Evolutionary conservation across 2,113 vertebrate species (phyloP), one percentile per base, ranked within the genome.

Genomic region (Prolemur simus): DNA sequence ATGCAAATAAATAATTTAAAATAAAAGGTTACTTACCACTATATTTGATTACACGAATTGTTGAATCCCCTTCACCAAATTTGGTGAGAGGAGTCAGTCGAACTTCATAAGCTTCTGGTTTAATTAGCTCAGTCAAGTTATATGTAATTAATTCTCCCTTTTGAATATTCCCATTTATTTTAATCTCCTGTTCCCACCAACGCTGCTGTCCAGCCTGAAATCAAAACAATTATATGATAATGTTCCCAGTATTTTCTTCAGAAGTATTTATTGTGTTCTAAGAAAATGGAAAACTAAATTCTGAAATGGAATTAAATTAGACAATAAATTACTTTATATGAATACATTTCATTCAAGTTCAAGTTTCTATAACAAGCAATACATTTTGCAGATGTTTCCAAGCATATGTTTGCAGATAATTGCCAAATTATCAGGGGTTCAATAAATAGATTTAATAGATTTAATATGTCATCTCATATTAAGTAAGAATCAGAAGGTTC

Each of bases 151-250:
- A 96, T 94, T 99, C 99, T 90, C 99, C 99, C 95, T 99, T 99
- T 97, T 99, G 99, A 96, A 99, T 99, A 11, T 99, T 98, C 11
- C 99, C 99, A 27, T 99, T 99, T 96, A 99, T 99, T 0, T 99
- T 98, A 97, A 99, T 99, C 93, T 99, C 99, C 94, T 99, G 99
- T 80, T 99, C 99, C 99, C 99, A 99, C 99, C 99, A 99, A 60
- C 99, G 99, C 97, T 99, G 99, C 37, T 99, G 99, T 9, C 99
- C 99, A 29, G 99, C 99, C 99, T 99, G 98, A 1, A 97, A 98
- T 5, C 2, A 91, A 93, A 96, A 87, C 8, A 68, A 96, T 76
- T 63, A 69, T 1, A n/a, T 10, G 49, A 68, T 56, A 1, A 37
- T 86, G 1, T 93, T 78, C 71, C 47, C 13, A 77, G 17, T 1